Evolutionary conservation across 2,888 invertebrate genomes (phyloP).

Genomic region (Ochropleura leucogaster): DNA sequence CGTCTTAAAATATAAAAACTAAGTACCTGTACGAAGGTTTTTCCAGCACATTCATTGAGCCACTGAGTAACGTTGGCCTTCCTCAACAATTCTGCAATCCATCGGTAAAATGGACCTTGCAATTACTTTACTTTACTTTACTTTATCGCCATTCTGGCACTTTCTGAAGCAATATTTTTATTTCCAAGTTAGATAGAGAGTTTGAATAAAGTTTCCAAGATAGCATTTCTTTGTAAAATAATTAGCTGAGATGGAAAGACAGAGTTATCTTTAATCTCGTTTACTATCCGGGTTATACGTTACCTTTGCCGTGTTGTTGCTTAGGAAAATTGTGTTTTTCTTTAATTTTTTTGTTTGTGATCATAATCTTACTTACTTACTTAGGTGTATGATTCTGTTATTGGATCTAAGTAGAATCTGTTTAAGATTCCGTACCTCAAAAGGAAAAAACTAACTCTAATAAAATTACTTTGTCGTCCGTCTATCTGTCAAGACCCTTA

Average conservation of each 20-base stretch:
- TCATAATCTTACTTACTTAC: background rate
- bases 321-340: background rate
- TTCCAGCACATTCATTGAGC: slow-evolving; percentile 64
- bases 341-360: background rate
- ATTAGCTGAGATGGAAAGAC: slow-evolving; percentile 28
- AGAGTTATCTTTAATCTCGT: slow-evolving; percentile 14
- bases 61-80: slow-evolving; percentile 46
- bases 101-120: slow-evolving; percentile 33
- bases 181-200: slow-evolving; percentile 17
- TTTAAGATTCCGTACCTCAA: background rate
- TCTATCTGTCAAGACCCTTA: no score
- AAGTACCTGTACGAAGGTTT: slow-evolving; percentile 8
- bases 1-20: slow-evolving; percentile 7
- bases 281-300: slow-evolving; percentile 1
- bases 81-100: slow-evolving; percentile 49
- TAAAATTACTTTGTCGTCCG: no score
- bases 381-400: background rate
- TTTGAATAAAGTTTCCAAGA: slow-evolving; percentile 27
- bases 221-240: slow-evolving; percentile 36
- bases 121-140: slow-evolving; percentile 42
- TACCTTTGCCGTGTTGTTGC: slow-evolving; percentile 4
- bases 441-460: no score
- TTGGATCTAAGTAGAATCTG: background rate
- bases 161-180: slow-evolving; percentile 40
- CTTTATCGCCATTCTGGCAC: slow-evolving; percentile 35